These are phyloP conservation scores for Rhombomys opimus DNA, from an alignment of 2,113 vertebrate genomes.

Conservation along the genomic window DNA sequence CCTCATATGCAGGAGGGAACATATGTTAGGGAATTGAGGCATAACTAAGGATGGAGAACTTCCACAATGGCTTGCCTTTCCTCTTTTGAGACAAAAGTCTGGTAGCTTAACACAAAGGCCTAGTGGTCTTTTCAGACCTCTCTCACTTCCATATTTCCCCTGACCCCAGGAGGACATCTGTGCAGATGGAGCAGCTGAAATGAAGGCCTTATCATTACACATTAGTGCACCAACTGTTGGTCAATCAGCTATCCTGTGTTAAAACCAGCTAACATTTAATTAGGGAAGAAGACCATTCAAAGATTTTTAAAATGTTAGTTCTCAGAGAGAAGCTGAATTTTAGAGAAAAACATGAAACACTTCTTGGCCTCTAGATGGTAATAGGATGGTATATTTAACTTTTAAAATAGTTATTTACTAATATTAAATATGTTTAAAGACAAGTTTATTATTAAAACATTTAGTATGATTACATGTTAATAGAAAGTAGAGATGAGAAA, in stretches of 20 bases:
- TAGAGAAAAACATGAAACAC: neutral
- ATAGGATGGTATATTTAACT: neutral
- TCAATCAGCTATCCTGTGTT: neutral
- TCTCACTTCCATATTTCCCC: rapidly evolving
- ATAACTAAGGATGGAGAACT: neutral
- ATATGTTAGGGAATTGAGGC: too few species aligned
- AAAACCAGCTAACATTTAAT: neutral
- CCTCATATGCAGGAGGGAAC: neutral
- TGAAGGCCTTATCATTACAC: neutral
- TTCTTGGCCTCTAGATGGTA: too few species aligned
- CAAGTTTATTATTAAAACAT: neutral
- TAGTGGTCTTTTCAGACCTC: rapidly evolving
- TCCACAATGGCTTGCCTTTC: neutral
- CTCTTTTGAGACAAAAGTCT: neutral
- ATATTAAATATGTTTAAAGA: neutral
- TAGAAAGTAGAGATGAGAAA: neutral
- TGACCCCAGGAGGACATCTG: rapidly evolving
- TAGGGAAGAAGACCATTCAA: neutral
- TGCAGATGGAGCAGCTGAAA: neutral
- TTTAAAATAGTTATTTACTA: neutral
- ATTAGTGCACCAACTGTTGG: neutral
- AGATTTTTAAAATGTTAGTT: too few species aligned
- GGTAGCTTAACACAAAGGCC: too few species aligned
- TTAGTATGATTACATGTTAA: neutral
- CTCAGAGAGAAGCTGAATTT: neutral